phyloP scores from a whole-genome alignment of 2,888 invertebrate genomes.

The Ochropleura plecta region DNA sequence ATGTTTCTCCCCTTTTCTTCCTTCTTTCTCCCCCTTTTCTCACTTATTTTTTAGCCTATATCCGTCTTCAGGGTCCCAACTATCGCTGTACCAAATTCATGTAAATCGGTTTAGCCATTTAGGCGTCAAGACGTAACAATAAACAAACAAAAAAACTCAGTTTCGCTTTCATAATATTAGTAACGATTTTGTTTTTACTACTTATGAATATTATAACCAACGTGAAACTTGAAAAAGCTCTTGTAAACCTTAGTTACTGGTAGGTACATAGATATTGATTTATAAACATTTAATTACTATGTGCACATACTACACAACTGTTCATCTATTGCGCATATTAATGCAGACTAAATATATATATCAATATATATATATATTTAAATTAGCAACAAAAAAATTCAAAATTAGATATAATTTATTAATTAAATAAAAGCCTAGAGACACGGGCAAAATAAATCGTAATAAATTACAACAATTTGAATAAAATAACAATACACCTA shows the following conservation, averaged over 20 bases:
- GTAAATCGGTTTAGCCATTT: too few relatives aligned
- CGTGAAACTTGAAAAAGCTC: not conserved
- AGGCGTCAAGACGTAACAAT: too few relatives aligned
- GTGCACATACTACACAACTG: not conserved
- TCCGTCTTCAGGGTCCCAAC: too few relatives aligned
- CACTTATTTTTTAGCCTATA: too few relatives aligned
- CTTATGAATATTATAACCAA: not conserved
- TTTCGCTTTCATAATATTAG: too few relatives aligned
- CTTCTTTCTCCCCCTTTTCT: too few relatives aligned
- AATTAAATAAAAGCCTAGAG: conserved; percentile 58
- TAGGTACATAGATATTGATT: not conserved
- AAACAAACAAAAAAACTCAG: too few relatives aligned
- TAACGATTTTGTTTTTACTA: not conserved
- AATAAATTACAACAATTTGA: conserved; percentile 68
- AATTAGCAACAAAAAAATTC: conserved; percentile 32
- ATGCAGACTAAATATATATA: conserved; percentile 2
- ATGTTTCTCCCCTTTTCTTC: too few relatives aligned
- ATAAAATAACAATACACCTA: conserved; percentile 73
- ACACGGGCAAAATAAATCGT: conserved; percentile 65
- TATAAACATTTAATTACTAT: not conserved
- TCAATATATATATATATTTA: too few relatives aligned
- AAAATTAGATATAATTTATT: conserved; percentile 49
- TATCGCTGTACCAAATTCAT: too few relatives aligned
- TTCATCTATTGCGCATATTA: conserved; percentile 25
- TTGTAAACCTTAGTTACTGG: not conserved